These are phyloP conservation scores for Aphidoletes aphidimyza DNA, from an alignment of 2,888 invertebrate genomes.

Conservation along the genomic window DNA sequence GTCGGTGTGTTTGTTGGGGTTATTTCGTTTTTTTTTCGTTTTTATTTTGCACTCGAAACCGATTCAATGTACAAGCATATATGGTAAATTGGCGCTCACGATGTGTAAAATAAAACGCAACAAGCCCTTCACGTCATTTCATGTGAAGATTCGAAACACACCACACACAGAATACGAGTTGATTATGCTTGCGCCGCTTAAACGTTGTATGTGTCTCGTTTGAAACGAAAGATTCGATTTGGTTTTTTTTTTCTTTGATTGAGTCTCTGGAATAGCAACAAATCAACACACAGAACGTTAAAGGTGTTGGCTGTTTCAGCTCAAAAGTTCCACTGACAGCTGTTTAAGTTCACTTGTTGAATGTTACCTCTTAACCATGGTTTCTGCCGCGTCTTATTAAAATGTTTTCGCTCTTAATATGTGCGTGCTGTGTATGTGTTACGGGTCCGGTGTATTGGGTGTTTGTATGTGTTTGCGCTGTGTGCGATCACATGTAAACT, in stretches of 20 bases:
- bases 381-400: slow-evolving; percentile 47
- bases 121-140: no score
- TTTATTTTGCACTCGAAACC: not conserved
- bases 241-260: no score
- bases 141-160: not conserved
- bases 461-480: not conserved
- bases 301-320: slow-evolving; percentile 55
- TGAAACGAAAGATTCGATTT: not conserved
- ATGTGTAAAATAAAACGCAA: not conserved
- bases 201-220: not conserved
- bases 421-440: not conserved
- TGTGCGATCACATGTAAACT: not conserved
- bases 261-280: not conserved
- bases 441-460: not conserved
- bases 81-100: slow-evolving; percentile 28
- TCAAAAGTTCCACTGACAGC: slow-evolving; percentile 56
- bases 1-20: not conserved
- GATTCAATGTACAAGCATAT: not conserved
- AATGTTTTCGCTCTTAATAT: not conserved
- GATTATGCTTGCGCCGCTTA: not conserved
- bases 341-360: slow-evolving; percentile 56
- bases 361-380: slow-evolving; percentile 54
- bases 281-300: not conserved
- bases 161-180: not conserved
- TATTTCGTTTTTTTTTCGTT: not conserved